Evolutionary conservation across 2,888 invertebrate genomes (phyloP).

Genomic region (Torymus aiolomorphi): DNA sequence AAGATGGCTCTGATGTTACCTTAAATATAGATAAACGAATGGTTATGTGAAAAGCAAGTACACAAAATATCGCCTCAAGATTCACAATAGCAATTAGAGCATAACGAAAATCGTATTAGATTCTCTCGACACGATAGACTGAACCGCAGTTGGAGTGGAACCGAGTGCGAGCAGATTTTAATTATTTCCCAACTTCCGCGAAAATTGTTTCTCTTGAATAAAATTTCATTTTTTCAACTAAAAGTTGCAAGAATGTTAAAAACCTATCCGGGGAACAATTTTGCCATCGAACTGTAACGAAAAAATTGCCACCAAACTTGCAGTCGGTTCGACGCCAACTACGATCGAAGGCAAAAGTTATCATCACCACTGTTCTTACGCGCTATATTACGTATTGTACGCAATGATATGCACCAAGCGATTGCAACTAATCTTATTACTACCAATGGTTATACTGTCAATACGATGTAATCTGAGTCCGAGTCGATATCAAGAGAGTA

Average conservation of each 20-base stretch:
- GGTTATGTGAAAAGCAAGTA: constrained; percentile 3
- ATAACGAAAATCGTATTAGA: constrained; percentile 32
- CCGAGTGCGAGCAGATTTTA: not conserved
- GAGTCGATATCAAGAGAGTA: constrained; percentile 34
- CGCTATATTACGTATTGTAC: constrained; percentile 13
- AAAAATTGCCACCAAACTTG: not conserved
- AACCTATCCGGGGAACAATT: not conserved
- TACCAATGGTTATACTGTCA: constrained; percentile 20
- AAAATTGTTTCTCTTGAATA: constrained; percentile 8
- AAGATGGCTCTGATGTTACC: constrained; percentile 31
- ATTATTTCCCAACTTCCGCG: not conserved
- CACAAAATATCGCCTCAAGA: constrained; percentile 28
- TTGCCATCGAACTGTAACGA: not conserved
- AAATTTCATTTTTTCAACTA: not conserved
- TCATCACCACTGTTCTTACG: constrained; percentile 38
- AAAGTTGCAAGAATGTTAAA: too few species aligned
- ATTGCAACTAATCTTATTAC: constrained; percentile 24
- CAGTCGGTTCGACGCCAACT: constrained; percentile 5
- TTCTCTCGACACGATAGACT: constrained; percentile 17
- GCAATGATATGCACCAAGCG: constrained; percentile 1
- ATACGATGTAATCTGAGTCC: constrained; percentile 19
- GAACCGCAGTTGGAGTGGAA: not conserved
- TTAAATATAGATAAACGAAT: constrained; percentile 24
- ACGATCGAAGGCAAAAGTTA: not conserved
- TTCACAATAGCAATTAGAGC: constrained; percentile 38